Conservation (phyloP, 64 coral and sea anemone genomes). For the Cladopsammia gracilis region DNA sequence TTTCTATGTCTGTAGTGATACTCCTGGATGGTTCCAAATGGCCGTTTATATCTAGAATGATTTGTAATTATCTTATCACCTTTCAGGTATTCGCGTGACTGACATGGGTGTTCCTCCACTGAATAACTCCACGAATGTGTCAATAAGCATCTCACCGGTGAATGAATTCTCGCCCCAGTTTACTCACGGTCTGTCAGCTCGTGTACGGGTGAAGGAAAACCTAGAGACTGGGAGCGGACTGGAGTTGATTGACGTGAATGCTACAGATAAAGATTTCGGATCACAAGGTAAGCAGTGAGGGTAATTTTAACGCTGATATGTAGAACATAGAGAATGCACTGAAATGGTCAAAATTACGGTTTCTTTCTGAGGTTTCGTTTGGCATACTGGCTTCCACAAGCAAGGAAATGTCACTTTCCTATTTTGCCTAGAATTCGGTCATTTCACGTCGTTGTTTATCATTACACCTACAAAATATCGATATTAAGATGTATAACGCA, state of each 20-base stretch:
- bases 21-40: too few relatives aligned
- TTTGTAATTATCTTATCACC: background rate
- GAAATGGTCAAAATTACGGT: background rate
- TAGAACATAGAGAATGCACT: too few relatives aligned
- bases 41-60: too few relatives aligned
- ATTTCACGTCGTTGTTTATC: too few relatives aligned
- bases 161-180: slow-evolving; percentile 77
- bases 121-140: slow-evolving; percentile 58
- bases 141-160: slow-evolving; percentile 51
- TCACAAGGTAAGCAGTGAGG: slow-evolving; percentile 50
- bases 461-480: too few relatives aligned
- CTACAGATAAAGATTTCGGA: slow-evolving; percentile 67
- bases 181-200: slow-evolving; percentile 20
- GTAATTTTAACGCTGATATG: too few relatives aligned
- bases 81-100: slow-evolving; percentile 53
- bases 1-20: too few relatives aligned
- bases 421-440: too few relatives aligned
- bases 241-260: slow-evolving; percentile 67
- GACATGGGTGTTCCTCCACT: slow-evolving; percentile 46
- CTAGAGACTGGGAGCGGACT: slow-evolving; percentile 51
- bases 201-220: slow-evolving; percentile 57
- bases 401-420: background rate
- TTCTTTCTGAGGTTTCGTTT: background rate
- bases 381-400: background rate
- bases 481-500: too few relatives aligned